A percentile compares a stretch with the other conserved stretches of the same genome.
These are phyloP conservation scores for Crotalus viridis DNA, from an alignment of 2,113 vertebrate genomes.

Conservation along the genomic window DNA sequence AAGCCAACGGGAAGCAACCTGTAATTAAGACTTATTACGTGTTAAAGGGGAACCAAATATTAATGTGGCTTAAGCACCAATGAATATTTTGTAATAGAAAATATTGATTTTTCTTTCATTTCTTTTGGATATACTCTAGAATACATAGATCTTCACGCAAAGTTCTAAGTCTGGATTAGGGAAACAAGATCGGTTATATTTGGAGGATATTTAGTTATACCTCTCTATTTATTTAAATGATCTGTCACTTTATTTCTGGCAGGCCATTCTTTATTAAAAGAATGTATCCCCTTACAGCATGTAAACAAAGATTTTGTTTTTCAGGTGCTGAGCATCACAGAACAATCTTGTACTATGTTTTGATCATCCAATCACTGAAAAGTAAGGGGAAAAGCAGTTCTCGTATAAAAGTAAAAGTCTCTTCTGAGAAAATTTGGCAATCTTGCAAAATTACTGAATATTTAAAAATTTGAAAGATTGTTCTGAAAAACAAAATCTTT, in stretches of 20 bases:
- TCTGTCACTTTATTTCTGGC: not conserved
- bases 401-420: not conserved
- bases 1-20: slow-evolving; percentile 30
- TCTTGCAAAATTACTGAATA: not conserved
- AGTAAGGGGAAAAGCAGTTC: not conserved
- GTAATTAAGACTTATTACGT: slow-evolving; percentile 45
- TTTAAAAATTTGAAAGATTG: not conserved
- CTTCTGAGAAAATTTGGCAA: not conserved
- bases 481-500: no score
- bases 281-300: not conserved
- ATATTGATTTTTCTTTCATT: not conserved
- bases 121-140: not conserved
- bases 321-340: not conserved
- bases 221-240: not conserved
- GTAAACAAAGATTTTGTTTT: not conserved
- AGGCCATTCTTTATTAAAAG: not conserved
- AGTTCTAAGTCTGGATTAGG: not conserved
- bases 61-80: not conserved
- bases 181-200: not conserved
- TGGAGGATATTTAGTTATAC: not conserved
- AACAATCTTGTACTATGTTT: not conserved
- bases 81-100: not conserved
- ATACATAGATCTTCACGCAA: not conserved
- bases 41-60: not conserved
- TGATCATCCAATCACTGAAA: not conserved